phyloP scores from a whole-genome alignment of 2,888 invertebrate genomes.

The Monoplex corrugatus region DNA sequence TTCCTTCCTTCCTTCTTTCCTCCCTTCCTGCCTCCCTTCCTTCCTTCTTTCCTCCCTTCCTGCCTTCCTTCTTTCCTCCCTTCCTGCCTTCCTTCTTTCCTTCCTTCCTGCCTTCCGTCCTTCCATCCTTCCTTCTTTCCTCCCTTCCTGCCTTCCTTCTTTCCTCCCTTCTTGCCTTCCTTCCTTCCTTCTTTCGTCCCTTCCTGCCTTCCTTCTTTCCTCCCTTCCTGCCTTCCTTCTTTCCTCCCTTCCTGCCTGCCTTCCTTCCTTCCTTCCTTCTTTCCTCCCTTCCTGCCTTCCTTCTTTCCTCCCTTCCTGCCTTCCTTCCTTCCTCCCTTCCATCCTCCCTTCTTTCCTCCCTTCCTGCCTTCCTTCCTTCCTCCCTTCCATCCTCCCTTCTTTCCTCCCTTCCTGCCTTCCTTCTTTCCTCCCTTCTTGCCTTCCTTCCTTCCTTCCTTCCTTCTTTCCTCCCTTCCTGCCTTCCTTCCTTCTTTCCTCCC shows the following conservation, averaged over 20 bases:
- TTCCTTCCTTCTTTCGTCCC: no score
- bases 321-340: neutral
- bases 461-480: no score
- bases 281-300: no score
- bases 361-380: no score
- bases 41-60: neutral
- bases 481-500: no score
- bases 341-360: neutral
- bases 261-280: neutral
- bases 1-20: conserved; percentile 28
- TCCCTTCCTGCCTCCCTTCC: neutral
- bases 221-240: neutral
- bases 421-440: no score
- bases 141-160: no score
- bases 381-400: no score
- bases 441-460: no score
- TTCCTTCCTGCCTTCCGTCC: conserved; percentile 12
- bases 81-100: conserved; percentile 8
- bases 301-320: neutral
- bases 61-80: neutral
- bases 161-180: no score
- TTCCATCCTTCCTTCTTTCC: neutral
- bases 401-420: no score
- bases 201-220: neutral
- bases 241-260: neutral